Evolutionary conservation across 2,113 vertebrate genomes (phyloP).

Genomic region (Misgurnus anguillicaudatus): DNA sequence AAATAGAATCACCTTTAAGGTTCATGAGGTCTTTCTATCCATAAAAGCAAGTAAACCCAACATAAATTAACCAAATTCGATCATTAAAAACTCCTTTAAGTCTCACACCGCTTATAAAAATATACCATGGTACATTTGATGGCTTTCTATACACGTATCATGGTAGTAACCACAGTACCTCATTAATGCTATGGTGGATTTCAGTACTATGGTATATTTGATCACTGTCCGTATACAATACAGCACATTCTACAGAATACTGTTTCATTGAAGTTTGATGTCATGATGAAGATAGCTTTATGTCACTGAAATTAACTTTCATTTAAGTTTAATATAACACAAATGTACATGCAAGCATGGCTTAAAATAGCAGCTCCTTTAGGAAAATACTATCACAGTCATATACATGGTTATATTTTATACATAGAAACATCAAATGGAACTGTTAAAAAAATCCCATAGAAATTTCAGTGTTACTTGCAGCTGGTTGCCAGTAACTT

Average conservation of each 20-base stretch:
- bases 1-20: conserved; percentile 23
- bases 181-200: background rate
- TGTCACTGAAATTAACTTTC: background rate
- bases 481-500: no score
- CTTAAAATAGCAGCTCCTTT: background rate
- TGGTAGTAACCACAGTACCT: background rate
- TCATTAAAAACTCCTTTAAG: background rate
- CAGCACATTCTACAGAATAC: no score
- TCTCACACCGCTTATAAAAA: background rate
- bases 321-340: background rate
- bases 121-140: no score
- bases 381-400: conserved; percentile 8
- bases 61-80: background rate
- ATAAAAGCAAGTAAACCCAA: background rate
- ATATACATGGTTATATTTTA: conserved; percentile 13
- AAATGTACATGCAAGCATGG: conserved; percentile 6
- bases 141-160: no score
- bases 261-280: background rate
- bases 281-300: background rate
- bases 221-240: no score
- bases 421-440: background rate
- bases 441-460: no score
- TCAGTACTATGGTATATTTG: background rate
- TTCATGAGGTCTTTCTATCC: background rate
- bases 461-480: no score